phyloP scores from a whole-genome alignment of 2,888 invertebrate genomes.

The Melieria omissa region DNA sequence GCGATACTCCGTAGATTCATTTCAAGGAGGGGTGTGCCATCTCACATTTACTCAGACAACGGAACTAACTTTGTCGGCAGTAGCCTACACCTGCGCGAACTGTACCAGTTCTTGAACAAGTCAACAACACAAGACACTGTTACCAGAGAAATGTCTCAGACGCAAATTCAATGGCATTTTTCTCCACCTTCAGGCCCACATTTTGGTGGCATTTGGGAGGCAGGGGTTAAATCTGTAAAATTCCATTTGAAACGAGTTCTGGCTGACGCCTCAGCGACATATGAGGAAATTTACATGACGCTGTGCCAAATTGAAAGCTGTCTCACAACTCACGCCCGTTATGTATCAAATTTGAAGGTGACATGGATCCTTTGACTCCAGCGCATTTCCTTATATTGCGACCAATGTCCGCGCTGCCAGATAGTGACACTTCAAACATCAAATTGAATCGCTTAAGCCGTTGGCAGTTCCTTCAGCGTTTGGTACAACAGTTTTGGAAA shows the following conservation, averaged over 20 bases:
- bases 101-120: too few relatives aligned
- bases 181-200: slow-evolving; percentile 56
- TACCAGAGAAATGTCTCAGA: too few relatives aligned
- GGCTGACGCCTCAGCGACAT: slow-evolving; percentile 47
- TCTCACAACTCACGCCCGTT: slow-evolving; percentile 56
- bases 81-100: slow-evolving; percentile 36
- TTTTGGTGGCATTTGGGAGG: slow-evolving; percentile 59
- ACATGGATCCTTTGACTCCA: slow-evolving; percentile 33
- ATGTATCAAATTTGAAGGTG: slow-evolving; percentile 37
- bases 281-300: slow-evolving; percentile 54
- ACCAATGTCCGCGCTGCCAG: slow-evolving; percentile 20
- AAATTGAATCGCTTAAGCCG: slow-evolving; percentile 25
- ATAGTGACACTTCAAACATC: neutral
- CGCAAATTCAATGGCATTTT: too few relatives aligned
- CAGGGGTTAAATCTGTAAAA: slow-evolving; percentile 56
- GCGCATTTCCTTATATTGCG: slow-evolving; percentile 31
- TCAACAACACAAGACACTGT: too few relatives aligned
- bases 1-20: slow-evolving; percentile 51
- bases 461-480: slow-evolving; percentile 26
- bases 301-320: slow-evolving; percentile 54
- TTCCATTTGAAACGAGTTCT: slow-evolving; percentile 52
- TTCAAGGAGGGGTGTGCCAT: slow-evolving; percentile 40
- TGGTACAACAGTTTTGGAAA: slow-evolving; percentile 26
- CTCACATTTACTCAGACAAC: slow-evolving; percentile 36
- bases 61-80: slow-evolving; percentile 42